Conservation (phyloP, 1,140 invertebrate genomes). For the Venturia canescens region DNA sequence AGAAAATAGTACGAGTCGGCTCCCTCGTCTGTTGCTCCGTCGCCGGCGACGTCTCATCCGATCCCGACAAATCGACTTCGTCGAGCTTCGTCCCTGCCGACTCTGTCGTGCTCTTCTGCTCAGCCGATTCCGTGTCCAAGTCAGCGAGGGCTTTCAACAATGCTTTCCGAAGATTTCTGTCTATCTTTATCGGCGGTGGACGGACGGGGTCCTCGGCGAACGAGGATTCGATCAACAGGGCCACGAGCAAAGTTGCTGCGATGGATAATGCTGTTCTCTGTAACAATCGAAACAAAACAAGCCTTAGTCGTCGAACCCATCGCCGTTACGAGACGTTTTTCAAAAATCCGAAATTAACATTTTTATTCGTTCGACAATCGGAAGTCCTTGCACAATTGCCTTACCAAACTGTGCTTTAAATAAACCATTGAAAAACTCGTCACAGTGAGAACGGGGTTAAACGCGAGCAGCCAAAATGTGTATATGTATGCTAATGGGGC, state of each 20-base stretch:
- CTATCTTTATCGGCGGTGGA: conserved; percentile 79
- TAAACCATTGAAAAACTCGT: too few species aligned
- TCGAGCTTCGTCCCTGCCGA: conserved; percentile 44
- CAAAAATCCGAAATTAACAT: too few species aligned
- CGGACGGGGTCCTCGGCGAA: conserved; percentile 54
- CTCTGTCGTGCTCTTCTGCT: conserved; percentile 59
- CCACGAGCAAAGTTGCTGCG: conserved; percentile 12
- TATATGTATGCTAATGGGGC: too few species aligned
- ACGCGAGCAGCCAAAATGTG: too few species aligned
- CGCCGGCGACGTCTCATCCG: conserved; percentile 39
- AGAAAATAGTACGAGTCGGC: conserved; percentile 59
- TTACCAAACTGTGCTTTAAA: too few species aligned
- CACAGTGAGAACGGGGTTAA: too few species aligned
- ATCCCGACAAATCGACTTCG: conserved; percentile 45
- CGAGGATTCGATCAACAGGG: conserved; percentile 3
- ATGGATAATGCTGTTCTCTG: conserved; percentile 31
- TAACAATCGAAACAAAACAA: background rate
- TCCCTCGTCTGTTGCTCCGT: conserved; percentile 50
- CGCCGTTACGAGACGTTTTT: too few species aligned
- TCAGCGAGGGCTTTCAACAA: conserved; percentile 84
- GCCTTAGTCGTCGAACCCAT: background rate
- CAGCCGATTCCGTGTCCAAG: conserved; percentile 78
- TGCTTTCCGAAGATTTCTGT: conserved; percentile 83
- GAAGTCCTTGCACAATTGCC: too few species aligned
- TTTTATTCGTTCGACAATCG: too few species aligned